Evolutionary conservation across 1,140 invertebrate species (phyloP).

Genomic region (Hermetia illucens): DNA sequence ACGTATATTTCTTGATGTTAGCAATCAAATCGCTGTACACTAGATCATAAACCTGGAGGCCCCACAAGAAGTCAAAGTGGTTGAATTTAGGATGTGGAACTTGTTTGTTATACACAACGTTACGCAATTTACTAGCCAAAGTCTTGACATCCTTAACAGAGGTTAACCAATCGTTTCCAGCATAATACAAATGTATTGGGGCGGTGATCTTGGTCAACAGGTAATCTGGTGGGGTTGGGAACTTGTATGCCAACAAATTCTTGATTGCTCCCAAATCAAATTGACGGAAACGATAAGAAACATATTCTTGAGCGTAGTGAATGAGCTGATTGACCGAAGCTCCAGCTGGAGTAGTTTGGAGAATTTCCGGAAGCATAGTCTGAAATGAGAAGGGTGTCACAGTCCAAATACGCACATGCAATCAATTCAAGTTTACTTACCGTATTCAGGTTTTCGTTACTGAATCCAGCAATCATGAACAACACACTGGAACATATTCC

Average conservation of each 20-base stretch:
- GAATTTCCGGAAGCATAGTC: conserved; percentile 48
- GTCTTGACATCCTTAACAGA: conserved; percentile 25
- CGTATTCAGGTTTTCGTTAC: conserved; percentile 29
- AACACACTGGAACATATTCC: conserved; percentile 37
- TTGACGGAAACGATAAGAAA: conserved; percentile 7
- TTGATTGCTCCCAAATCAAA: conserved; percentile 24
- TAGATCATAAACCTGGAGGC: conserved; percentile 37
- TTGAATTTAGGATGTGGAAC: conserved; percentile 46
- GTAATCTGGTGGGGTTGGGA: conserved; percentile 40
- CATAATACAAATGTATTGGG: conserved; percentile 43
- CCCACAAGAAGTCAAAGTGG: conserved; percentile 57
- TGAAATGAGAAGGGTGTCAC: conserved; percentile 13
- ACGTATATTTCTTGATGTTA: too few relatives aligned
- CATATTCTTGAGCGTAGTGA: conserved; percentile 28
- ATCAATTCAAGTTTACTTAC: conserved; percentile 5
- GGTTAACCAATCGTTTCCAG: conserved; percentile 39
- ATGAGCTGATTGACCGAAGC: conserved; percentile 28
- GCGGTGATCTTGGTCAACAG: conserved; percentile 34
- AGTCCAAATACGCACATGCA: neutral
- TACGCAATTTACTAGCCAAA: conserved; percentile 24
- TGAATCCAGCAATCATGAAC: conserved; percentile 37
- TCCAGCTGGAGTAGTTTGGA: conserved; percentile 44
- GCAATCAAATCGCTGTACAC: too few relatives aligned
- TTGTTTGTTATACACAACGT: conserved; percentile 21
- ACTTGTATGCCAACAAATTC: conserved; percentile 24